phyloP scores from a whole-genome alignment of 2,797 vertebrate genomes.

The Anas flavirostris region DNA sequence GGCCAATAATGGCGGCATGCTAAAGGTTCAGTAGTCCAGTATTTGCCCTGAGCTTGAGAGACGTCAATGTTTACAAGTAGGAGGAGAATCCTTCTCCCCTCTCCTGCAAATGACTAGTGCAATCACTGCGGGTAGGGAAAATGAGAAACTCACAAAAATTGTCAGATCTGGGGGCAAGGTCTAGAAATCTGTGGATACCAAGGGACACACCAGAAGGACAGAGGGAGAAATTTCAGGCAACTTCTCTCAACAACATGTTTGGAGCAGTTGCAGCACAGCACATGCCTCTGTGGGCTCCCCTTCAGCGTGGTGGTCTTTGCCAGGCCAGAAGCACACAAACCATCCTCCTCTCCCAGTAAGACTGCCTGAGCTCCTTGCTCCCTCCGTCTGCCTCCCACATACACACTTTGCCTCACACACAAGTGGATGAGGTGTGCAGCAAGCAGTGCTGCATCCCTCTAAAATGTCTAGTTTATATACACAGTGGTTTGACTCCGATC shows the following conservation, averaged over 20 bases:
- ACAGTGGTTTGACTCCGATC: not conserved
- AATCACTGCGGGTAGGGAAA: not conserved
- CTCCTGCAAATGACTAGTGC: not conserved
- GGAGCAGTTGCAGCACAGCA: not conserved
- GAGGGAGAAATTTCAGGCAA: not conserved
- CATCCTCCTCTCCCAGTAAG: too few relatives aligned
- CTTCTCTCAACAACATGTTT: not conserved
- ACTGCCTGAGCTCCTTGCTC: not conserved
- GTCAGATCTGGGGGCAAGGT: not conserved
- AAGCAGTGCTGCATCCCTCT: not conserved
- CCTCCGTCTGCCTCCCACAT: not conserved
- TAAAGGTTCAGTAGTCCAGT: not conserved
- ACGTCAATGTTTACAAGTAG: not conserved
- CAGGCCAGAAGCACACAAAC: too few relatives aligned
- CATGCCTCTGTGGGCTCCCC: not conserved
- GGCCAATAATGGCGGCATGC: not conserved
- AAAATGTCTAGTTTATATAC: not conserved
- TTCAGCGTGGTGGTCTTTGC: too few relatives aligned
- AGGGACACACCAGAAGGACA: accelerated
- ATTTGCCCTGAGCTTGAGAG: not conserved
- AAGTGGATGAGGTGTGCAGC: not conserved
- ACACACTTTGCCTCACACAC: not conserved
- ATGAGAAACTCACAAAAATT: not conserved
- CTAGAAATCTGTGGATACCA: not conserved
- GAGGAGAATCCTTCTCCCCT: not conserved